Conservation (phyloP, 2,113 vertebrate genomes). For the Anseranas semipalmata region DNA sequence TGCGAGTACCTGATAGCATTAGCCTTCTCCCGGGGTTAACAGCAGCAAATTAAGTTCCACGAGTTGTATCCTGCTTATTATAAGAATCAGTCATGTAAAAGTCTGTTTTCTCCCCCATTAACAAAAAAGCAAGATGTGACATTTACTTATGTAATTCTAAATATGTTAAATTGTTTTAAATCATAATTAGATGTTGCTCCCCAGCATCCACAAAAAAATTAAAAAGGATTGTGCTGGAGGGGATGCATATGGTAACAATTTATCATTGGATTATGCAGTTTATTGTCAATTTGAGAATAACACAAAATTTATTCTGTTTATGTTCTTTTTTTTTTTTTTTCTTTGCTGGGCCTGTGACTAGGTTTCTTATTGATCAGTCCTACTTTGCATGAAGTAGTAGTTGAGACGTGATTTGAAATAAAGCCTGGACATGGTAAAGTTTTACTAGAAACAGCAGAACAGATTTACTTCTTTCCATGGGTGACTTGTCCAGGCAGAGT, state of each 20-base stretch:
- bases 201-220: neutral
- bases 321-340: neutral
- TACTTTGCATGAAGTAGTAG: neutral
- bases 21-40: neutral
- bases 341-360: neutral
- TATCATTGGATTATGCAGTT: neutral
- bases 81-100: neutral
- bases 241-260: neutral
- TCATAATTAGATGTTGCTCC: slow-evolving; percentile 16
- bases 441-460: neutral
- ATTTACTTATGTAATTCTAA: neutral
- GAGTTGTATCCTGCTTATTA: neutral
- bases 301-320: neutral
- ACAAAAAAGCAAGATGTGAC: neutral
- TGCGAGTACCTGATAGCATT: neutral
- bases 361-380: slow-evolving; percentile 4
- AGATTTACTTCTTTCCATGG: neutral
- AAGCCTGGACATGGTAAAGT: neutral
- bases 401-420: neutral
- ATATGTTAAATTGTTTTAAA: neutral
- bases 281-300: neutral
- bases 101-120: neutral
- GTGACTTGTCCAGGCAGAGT: neutral
- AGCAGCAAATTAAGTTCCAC: neutral
- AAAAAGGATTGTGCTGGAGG: neutral